Base-by-base conservation (phyloP, 2,113 vertebrate species). In the Rhinoptilus africanus region DNA sequence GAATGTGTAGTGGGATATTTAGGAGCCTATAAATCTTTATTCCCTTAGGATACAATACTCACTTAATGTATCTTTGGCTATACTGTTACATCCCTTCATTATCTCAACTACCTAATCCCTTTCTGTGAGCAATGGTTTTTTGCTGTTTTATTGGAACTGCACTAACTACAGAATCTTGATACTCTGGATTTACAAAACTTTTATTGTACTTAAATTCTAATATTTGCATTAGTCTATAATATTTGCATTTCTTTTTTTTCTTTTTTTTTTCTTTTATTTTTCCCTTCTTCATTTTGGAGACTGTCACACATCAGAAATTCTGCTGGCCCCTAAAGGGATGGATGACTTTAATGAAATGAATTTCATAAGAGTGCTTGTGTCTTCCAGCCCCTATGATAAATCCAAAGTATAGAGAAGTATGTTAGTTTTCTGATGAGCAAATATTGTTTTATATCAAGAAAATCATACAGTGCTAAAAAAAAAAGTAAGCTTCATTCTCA, bases 21-120 rank as follows among this genome's bases (percentile, higher is more conserved):
- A 94, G 77, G 87, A 96, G 67, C 69, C 50, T 77, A 85, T 91
- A 92, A 95, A 96, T 85, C 73, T 89, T 96, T 92, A 74, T 74
- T 34, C 20, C 82, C 69, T 86, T 66, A 77, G 59, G 73, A 79
- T 76, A 83, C 45, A 86, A 73, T 68, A 82, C 37, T 93, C 57
- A 47, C 56, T n/a, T 91, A 37, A 59, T 89, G 45, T 92, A 41
- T 80, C 73, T 80, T 96, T 87, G 79, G 39, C 72, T 83, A 47
- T 47, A 53, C 26, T 90, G 27, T 66, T 79, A 41, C 20, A 15
- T 91, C 45, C 51, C 56, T 89, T 96, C 69, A 84, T 56, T 22
- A 57, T 50, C 54, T 76, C 41, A 37, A 19, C 69, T 74, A 16
- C 12, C 13, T 72, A 60, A 72, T 77, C 93, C 20, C 19, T 79